phyloP scores from a whole-genome alignment of 2,888 invertebrate genomes.

The Acrobasis consociella region DNA sequence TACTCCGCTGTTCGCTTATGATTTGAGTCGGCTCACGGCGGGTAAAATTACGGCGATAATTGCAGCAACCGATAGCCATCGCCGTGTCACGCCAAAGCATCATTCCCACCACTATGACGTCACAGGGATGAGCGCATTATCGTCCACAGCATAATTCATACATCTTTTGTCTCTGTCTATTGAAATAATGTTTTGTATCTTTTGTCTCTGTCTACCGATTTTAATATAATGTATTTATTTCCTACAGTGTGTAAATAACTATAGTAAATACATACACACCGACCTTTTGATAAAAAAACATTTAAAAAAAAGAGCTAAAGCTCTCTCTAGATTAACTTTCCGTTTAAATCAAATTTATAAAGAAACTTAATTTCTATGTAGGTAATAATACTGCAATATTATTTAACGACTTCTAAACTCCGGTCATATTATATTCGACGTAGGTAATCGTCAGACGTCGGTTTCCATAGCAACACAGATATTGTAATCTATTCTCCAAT shows the following conservation, averaged over 20 bases:
- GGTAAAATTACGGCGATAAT: not conserved
- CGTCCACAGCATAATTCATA: not conserved
- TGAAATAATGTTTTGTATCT: no score
- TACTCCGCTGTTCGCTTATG: not conserved
- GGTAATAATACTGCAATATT: no score
- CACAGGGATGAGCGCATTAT: not conserved
- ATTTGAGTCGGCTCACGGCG: not conserved
- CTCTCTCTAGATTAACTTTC: no score
- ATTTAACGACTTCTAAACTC: not conserved
- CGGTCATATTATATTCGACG: not conserved
- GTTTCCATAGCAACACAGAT: not conserved
- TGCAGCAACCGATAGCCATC: not conserved
- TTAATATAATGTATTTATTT: no score
- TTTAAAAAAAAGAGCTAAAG: no score
- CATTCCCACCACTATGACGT: not conserved
- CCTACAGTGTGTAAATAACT: no score
- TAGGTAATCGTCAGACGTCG: not conserved
- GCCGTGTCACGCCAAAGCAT: not conserved
- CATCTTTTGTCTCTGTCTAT: no score
- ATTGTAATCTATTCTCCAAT: conserved; percentile 6
- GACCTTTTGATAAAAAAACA: no score
- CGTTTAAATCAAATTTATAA: no score
- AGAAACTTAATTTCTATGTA: no score
- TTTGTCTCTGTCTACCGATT: no score
- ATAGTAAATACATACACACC: no score